Evolutionary conservation across 2,888 invertebrate genomes (phyloP).

Genomic region (Melolontha melolontha): DNA sequence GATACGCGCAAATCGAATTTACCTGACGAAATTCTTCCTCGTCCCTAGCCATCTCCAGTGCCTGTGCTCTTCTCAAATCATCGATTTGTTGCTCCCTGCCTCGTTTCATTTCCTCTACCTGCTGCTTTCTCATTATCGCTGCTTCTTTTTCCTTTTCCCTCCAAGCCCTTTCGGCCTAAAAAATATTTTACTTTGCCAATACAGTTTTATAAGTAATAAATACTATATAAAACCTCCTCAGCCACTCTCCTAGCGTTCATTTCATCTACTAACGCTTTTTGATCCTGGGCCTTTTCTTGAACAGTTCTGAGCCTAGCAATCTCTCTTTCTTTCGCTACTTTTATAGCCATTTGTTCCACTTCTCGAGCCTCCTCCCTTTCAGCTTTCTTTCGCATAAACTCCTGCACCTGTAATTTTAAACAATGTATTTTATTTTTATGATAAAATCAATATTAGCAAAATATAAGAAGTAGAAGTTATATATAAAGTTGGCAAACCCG

Average conservation of each 20-base stretch:
- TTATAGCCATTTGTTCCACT: conserved; percentile 68
- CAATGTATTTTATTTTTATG: neutral
- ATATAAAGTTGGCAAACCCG: conserved; percentile 62
- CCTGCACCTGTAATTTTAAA: conserved; percentile 63
- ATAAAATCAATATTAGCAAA: neutral
- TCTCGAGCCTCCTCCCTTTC: conserved; percentile 71
- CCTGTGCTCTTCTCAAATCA: conserved; percentile 71
- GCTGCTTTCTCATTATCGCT: conserved; percentile 70
- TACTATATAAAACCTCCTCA: conserved; percentile 62
- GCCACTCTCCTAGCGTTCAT: conserved; percentile 67
- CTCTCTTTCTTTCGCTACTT: conserved; percentile 74
- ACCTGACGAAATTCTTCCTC: conserved; percentile 61
- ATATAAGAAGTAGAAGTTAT: too few species aligned
- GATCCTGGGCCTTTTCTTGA: conserved; percentile 70
- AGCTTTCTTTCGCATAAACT: conserved; percentile 73
- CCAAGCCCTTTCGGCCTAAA: conserved; percentile 78
- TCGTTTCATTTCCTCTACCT: conserved; percentile 65
- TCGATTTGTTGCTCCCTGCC: conserved; percentile 68
- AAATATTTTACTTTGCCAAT: conserved; percentile 45
- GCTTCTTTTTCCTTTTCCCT: conserved; percentile 73
- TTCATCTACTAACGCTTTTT: conserved; percentile 66
- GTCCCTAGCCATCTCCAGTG: conserved; percentile 76
- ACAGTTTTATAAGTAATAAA: conserved; percentile 17
- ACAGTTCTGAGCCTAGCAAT: conserved; percentile 67
- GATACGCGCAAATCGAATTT: neutral